phyloP scores from a whole-genome alignment of 1,140 invertebrate genomes.

The Drosophila takahashii region DNA sequence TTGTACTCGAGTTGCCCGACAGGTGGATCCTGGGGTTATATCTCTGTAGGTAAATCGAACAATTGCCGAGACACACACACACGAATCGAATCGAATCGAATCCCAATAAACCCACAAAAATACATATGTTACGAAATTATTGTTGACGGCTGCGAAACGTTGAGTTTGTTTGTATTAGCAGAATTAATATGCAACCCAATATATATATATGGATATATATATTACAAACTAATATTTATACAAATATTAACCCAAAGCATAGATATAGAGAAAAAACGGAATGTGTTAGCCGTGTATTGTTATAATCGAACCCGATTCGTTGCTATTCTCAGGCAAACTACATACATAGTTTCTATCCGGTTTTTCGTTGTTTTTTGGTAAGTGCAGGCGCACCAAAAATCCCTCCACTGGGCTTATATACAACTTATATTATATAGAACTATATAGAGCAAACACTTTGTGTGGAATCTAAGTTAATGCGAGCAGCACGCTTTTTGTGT shows the following conservation, averaged over 20 bases:
- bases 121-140: slow-evolving; percentile 27
- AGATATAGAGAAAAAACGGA: slow-evolving; percentile 25
- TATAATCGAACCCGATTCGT: slow-evolving; percentile 42
- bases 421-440: slow-evolving; percentile 33
- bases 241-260: slow-evolving; percentile 15
- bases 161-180: slow-evolving; percentile 23
- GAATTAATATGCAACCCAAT: slow-evolving; percentile 24
- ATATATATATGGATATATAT: slow-evolving; percentile 30
- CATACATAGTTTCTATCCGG: slow-evolving; percentile 5
- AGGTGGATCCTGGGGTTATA: slow-evolving; percentile 30
- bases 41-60: not conserved
- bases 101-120: slow-evolving; percentile 1
- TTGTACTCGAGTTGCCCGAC: slow-evolving; percentile 6
- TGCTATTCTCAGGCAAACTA: slow-evolving; percentile 36
- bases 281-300: slow-evolving; percentile 66
- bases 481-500: slow-evolving; percentile 79
- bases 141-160: slow-evolving; percentile 28
- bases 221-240: slow-evolving; percentile 23
- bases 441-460: slow-evolving; percentile 41
- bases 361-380: slow-evolving; percentile 46
- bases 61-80: slow-evolving; percentile 1
- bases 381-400: slow-evolving; percentile 69
- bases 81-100: too few species aligned
- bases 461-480: slow-evolving; percentile 51
- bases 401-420: slow-evolving; percentile 65